Evolutionary conservation across 2,797 vertebrate species (phyloP).

Genomic region (Peromyscus aztecus): DNA sequence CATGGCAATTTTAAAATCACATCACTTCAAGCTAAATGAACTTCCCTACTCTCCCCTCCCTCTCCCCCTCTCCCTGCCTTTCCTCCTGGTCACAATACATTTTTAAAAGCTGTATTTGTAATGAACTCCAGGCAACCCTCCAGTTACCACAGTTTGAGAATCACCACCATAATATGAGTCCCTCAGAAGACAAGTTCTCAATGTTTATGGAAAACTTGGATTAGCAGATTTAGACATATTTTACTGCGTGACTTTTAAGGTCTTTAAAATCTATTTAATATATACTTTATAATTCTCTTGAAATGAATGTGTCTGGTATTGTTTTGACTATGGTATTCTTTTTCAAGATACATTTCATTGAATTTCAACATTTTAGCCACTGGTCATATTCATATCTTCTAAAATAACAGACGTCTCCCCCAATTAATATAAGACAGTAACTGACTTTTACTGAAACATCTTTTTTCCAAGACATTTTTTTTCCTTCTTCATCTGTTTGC

Average conservation of each 20-base stretch:
- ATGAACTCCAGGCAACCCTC: not conserved
- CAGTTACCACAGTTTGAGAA: conserved; percentile 20
- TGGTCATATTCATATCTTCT: conserved; percentile 30
- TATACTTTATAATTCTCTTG: not conserved
- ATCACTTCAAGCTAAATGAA: not conserved
- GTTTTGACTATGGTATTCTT: not conserved
- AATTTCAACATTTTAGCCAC: conserved; percentile 46
- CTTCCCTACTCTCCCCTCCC: not conserved
- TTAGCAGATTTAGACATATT: conserved; percentile 43
- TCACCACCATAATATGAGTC: not conserved
- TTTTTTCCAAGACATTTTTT: conserved; percentile 33
- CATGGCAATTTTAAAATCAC: not conserved
- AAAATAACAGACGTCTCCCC: conserved; percentile 10
- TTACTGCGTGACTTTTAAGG: not conserved
- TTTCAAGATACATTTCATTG: conserved; percentile 32
- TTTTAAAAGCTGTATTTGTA: not conserved
- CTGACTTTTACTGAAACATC: not conserved
- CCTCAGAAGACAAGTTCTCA: conserved; percentile 41
- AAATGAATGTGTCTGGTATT: not conserved
- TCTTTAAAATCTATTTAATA: conserved; percentile 30
- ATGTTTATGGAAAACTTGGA: not conserved
- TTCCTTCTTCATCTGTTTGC: conserved; percentile 29
- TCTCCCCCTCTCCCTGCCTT: not conserved
- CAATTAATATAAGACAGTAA: conserved; percentile 19
- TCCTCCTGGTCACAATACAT: not conserved